Evolutionary conservation across 1,140 invertebrate species (phyloP).

Genomic region (Lepidurus packardi): DNA sequence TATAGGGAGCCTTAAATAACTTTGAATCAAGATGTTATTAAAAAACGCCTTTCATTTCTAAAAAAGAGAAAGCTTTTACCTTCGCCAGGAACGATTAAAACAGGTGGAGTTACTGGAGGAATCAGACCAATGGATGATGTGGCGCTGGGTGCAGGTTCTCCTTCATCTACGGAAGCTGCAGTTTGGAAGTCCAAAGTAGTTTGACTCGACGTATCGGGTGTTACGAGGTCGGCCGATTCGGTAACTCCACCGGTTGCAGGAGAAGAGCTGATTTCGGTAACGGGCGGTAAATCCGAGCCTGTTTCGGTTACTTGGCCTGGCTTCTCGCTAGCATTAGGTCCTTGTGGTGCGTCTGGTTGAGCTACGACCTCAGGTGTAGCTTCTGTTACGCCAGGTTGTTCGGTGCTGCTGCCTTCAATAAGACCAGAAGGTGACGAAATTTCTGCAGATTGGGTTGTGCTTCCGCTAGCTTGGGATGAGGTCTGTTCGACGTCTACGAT

Average conservation of each 20-base stretch:
- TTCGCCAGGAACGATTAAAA: conserved; percentile 61
- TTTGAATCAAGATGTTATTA: too few species aligned
- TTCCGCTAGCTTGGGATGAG: neutral
- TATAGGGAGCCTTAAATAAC: too few species aligned
- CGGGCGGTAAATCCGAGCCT: conserved; percentile 32
- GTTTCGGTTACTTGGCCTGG: conserved; percentile 29
- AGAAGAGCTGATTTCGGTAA: neutral
- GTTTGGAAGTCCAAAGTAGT: conserved; percentile 30
- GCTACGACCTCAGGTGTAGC: neutral
- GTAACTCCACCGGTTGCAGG: neutral
- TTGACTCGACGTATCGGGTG: neutral
- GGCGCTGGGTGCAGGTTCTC: neutral
- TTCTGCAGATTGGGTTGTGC: neutral
- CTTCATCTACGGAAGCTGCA: conserved; percentile 26
- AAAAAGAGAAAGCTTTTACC: conserved; percentile 49
- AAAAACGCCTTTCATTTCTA: too few species aligned
- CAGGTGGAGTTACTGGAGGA: neutral
- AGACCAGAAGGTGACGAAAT: neutral
- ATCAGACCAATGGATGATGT: neutral
- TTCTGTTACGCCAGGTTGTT: neutral
- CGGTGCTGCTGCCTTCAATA: neutral
- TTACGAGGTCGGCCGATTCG: neutral
- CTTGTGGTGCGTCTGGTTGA: conserved; percentile 30
- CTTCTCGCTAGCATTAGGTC: conserved; percentile 34
- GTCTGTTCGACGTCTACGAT: neutral